Percentiles rank a stretch among this genome's conserved stretches.
Evolutionary conservation across 2,113 vertebrate species (phyloP).

Genomic region (Promerops cafer): DNA sequence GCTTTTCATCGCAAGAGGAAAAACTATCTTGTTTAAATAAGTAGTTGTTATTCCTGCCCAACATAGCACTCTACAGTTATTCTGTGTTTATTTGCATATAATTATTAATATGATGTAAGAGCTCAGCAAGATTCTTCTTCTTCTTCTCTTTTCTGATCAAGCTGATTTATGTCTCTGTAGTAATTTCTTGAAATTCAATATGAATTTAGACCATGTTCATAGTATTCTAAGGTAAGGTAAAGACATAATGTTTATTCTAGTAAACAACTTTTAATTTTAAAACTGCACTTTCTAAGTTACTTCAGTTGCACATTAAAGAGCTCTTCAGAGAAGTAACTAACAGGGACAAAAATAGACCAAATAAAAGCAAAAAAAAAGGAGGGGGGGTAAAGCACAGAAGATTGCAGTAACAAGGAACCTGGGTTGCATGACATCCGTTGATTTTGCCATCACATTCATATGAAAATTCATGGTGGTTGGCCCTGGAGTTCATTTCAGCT

Average conservation of each 20-base stretch:
- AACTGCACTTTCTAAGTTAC: not conserved
- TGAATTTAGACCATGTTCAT: not conserved
- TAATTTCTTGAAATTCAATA: not conserved
- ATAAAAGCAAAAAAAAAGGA: not conserved
- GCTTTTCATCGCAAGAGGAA: not conserved
- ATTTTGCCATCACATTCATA: not conserved
- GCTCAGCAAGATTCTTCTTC: not conserved
- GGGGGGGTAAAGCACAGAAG: accelerated
- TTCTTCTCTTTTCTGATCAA: not conserved
- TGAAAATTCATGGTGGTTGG: not conserved
- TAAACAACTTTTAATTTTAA: not conserved
- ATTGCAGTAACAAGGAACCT: not conserved
- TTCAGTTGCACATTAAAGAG: not conserved
- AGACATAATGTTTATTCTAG: not conserved
- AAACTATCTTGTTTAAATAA: not conserved
- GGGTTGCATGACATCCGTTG: not conserved
- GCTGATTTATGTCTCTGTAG: not conserved
- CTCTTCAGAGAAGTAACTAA: not conserved
- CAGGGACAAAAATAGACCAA: not conserved
- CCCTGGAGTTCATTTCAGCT: not conserved
- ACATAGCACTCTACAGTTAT: not conserved
- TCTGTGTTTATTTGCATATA: not conserved
- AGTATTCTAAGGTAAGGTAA: not conserved
- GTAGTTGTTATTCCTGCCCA: not conserved
- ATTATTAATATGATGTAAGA: not conserved